Evolutionary conservation across 1,140 invertebrate genomes (phyloP).

Genomic region (Papilio dardanus): DNA sequence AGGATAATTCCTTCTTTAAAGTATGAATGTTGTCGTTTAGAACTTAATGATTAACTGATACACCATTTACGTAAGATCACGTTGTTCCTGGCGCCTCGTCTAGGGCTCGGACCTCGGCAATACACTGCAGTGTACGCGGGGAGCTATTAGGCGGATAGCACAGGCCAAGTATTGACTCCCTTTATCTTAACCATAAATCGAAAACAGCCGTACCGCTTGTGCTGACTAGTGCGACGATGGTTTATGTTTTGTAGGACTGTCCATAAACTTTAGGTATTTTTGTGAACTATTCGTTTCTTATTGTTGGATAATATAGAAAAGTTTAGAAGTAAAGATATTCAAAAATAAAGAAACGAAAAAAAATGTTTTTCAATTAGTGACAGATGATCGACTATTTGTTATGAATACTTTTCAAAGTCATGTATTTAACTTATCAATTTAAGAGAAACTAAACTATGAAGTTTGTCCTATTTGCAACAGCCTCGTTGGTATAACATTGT

Average conservation of each 20-base stretch:
- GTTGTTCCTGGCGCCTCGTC: conserved; percentile 15
- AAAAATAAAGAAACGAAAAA: no score
- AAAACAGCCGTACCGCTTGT: conserved; percentile 32
- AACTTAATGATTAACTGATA: no score
- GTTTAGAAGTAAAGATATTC: no score
- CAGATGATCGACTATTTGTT: no score
- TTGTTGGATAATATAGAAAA: no score
- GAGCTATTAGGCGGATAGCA: conserved; percentile 44
- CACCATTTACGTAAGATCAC: conserved; percentile 4
- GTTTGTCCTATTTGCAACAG: background rate
- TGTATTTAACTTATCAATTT: no score
- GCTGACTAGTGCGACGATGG: conserved; percentile 13
- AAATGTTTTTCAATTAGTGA: no score
- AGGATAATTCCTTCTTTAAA: no score
- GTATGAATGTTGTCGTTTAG: no score
- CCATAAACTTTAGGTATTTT: background rate
- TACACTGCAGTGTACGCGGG: conserved; percentile 30
- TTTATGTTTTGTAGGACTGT: background rate
- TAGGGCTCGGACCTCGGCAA: conserved; percentile 11
- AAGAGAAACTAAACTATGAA: background rate
- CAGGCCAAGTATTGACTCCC: conserved; percentile 38
- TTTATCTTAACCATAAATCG: conserved; percentile 46
- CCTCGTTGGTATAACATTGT: background rate
- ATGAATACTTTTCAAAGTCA: no score
- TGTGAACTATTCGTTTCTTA: no score